Percentiles rank a stretch among this genome's conserved stretches.
Evolutionary conservation across 2,888 invertebrate species (phyloP).

Genomic region (Abrostola tripartita): DNA sequence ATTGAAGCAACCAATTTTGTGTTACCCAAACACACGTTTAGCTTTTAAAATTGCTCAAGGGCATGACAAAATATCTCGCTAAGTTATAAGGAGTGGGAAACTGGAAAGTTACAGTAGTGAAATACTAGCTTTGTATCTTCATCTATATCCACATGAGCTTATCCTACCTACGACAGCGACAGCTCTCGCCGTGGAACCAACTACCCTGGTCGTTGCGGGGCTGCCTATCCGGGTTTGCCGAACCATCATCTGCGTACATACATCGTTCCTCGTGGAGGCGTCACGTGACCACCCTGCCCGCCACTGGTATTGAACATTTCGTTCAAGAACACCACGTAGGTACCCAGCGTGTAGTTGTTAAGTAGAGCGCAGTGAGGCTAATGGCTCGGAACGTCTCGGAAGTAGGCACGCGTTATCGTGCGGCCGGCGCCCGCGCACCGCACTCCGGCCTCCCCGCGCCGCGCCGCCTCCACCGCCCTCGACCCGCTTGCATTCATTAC

Average conservation of each 20-base stretch:
- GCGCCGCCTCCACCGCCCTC: conserved; percentile 57
- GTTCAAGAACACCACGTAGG: conserved; percentile 37
- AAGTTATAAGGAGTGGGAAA: too few relatives aligned
- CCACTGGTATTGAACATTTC: conserved; percentile 22
- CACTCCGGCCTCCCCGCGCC: conserved; percentile 20
- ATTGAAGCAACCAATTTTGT: conserved; percentile 19
- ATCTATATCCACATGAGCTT: too few relatives aligned
- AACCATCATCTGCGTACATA: too few relatives aligned
- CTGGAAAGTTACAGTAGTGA: too few relatives aligned
- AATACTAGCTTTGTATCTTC: too few relatives aligned
- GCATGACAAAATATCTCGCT: conserved; percentile 3
- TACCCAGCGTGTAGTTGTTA: conserved; percentile 53
- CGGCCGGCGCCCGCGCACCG: conserved; percentile 35
- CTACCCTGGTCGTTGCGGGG: too few relatives aligned
- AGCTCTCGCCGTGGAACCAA: too few relatives aligned
- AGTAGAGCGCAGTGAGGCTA: conserved; percentile 74
- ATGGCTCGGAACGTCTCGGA: conserved; percentile 83
- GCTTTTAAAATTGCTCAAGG: conserved; percentile 4
- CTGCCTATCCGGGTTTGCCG: too few relatives aligned
- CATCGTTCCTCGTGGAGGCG: too few relatives aligned
- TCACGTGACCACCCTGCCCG: not conserved
- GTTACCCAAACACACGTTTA: too few relatives aligned
- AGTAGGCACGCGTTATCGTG: conserved; percentile 74
- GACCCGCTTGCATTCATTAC: conserved; percentile 73
- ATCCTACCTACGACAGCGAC: too few relatives aligned